Base-by-base conservation (phyloP, 30 jellyfish, hydroid and myxozoan genomes). In the Chironex yamaguchii region DNA sequence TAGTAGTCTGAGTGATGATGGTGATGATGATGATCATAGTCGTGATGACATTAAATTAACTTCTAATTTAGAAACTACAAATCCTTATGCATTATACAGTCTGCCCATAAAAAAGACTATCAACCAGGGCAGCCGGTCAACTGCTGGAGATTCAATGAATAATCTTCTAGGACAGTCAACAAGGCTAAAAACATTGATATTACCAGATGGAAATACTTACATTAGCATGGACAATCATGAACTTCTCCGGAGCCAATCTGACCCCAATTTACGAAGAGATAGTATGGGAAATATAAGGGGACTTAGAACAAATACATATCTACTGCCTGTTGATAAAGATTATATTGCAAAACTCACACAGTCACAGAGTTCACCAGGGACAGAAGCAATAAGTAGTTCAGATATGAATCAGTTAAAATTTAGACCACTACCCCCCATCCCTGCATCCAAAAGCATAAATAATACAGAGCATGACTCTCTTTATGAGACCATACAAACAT, bases 391-490 rank as follows among this genome's bases (percentile, higher is more conserved):
- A 42, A 6, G 53, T 29, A 76, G 65, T 31, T 21, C 34, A 13
- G 36, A 52, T 0, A 49, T 49, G 74, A 67, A 67, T 30, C 34
- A 49, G 27, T 2, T 76, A 64, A 93, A 88, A 69, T 88, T 58
- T 42, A 72, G 96, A 23, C 98, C 98, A 0, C 67, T 93, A 53
- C 98, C 98, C 30, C 69, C 90, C 4, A 93, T 93, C 27, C 98
- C 98, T 23, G 27, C 63, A 12, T 0, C 96, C 0, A 58, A 23
- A 12, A n/a, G 35, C 3, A 82, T 63, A 17, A 73, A 42, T 54
- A 32, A 31, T 1, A 53, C 53, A 34, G 30, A 63, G 62, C 96
- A 82, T 12, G 95, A 42, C 3, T 28, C 80, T 35, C 36, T 33
- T 0, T 74, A 72, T 51, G 91, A 76, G 78, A 48, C 32, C 3